Conservation (phyloP, 2,797 vertebrate genomes). For the Bovichtus diacanthus region DNA sequence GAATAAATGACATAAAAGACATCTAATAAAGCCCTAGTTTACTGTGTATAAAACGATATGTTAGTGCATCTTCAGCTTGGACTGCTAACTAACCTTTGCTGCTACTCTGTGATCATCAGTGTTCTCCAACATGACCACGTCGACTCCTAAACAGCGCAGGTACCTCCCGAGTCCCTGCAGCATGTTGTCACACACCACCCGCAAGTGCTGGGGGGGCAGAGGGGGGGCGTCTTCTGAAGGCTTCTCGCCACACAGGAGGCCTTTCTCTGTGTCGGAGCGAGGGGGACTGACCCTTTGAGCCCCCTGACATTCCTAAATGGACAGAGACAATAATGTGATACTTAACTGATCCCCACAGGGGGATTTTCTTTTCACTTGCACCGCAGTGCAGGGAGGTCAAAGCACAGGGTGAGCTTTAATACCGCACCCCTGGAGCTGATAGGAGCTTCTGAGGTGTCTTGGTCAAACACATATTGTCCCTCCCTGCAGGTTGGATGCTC, state of each 20-base stretch:
- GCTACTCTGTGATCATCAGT: slow-evolving; percentile 88
- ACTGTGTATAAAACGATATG: background rate
- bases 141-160: slow-evolving; percentile 90
- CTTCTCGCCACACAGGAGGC: slow-evolving; percentile 66
- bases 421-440: slow-evolving; percentile 71
- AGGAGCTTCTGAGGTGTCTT: slow-evolving; percentile 68
- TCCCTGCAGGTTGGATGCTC: slow-evolving; percentile 50
- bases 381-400: slow-evolving; percentile 68
- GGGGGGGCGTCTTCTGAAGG: slow-evolving; percentile 39
- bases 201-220: slow-evolving; percentile 83
- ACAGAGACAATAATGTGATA: slow-evolving; percentile 82
- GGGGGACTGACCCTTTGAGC: slow-evolving; percentile 75
- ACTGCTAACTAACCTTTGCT: slow-evolving; percentile 83
- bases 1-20: no score
- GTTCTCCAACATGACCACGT: slow-evolving; percentile 86
- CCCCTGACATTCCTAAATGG: slow-evolving; percentile 79
- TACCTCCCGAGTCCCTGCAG: slow-evolving; percentile 91
- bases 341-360: slow-evolving; percentile 77
- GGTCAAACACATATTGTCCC: slow-evolving; percentile 66
- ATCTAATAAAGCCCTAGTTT: background rate
- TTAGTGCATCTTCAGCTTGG: background rate
- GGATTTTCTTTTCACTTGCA: slow-evolving; percentile 80
- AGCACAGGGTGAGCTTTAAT: slow-evolving; percentile 71
- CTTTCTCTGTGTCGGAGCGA: slow-evolving; percentile 60
- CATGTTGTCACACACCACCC: slow-evolving; percentile 93